Evolutionary conservation across 2,888 invertebrate species (phyloP).

Genomic region (Nephrotoma guestfalica): DNA sequence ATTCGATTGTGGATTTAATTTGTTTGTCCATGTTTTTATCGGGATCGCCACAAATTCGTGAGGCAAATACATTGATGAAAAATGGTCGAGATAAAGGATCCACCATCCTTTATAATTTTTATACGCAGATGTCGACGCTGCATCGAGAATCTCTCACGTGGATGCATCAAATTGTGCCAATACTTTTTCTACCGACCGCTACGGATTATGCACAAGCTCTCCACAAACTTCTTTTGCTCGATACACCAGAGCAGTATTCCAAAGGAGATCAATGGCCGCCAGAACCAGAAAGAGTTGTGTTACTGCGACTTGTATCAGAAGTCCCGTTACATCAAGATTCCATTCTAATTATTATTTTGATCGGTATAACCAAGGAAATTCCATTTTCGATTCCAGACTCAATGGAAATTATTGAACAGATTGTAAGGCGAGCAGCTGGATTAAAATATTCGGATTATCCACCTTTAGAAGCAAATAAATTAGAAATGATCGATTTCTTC

Average conservation of each 20-base stretch:
- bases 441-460: slow-evolving; percentile 57
- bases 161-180: slow-evolving; percentile 69
- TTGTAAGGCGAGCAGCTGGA: slow-evolving; percentile 71
- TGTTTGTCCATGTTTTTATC: slow-evolving; percentile 74
- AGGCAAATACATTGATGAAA: slow-evolving; percentile 41
- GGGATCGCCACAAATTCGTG: slow-evolving; percentile 53
- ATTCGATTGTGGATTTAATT: slow-evolving; percentile 69
- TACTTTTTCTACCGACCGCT: slow-evolving; percentile 53
- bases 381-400: slow-evolving; percentile 70
- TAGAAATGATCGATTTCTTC: slow-evolving; percentile 76
- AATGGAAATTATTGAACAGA: slow-evolving; percentile 71
- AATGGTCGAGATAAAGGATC: slow-evolving; percentile 36
- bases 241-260: slow-evolving; percentile 64
- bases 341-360: slow-evolving; percentile 62
- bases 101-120: slow-evolving; percentile 24
- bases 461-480: slow-evolving; percentile 59
- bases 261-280: slow-evolving; percentile 83
- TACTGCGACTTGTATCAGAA: slow-evolving; percentile 71
- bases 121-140: slow-evolving; percentile 42
- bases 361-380: slow-evolving; percentile 60
- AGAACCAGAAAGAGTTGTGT: slow-evolving; percentile 68
- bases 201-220: slow-evolving; percentile 62
- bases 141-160: slow-evolving; percentile 79
- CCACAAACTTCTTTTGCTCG: slow-evolving; percentile 65
- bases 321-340: slow-evolving; percentile 79